Percentiles rank a stretch among this genome's conserved stretches.
These are phyloP conservation scores for Lutjanus campechanus DNA, from an alignment of 2,797 vertebrate genomes.

Conservation along the genomic window DNA sequence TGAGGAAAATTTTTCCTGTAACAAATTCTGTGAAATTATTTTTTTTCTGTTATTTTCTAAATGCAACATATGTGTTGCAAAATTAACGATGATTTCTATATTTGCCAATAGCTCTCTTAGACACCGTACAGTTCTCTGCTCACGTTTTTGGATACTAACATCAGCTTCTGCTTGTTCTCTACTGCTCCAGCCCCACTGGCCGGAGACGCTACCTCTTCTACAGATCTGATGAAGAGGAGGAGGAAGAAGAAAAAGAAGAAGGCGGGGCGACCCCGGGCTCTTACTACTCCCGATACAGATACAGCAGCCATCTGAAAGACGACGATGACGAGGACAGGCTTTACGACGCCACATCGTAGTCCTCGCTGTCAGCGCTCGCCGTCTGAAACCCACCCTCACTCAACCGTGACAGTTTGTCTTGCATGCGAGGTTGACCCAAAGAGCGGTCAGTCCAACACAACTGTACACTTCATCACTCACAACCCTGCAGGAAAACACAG, in stretches of 20 bases:
- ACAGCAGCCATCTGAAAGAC: constrained; percentile 86
- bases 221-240: constrained; percentile 92
- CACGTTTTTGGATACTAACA: not conserved
- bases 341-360: constrained; percentile 84
- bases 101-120: not conserved
- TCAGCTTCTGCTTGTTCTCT: not conserved
- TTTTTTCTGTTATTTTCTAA: not conserved
- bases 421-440: constrained; percentile 60
- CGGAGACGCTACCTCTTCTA: constrained; percentile 86
- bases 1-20: not conserved
- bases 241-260: constrained; percentile 89
- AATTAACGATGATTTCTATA: not conserved
- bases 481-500: constrained; percentile 35
- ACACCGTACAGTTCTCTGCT: not conserved
- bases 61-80: not conserved
- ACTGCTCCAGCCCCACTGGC: constrained; percentile 86
- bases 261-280: constrained; percentile 74
- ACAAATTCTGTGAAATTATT: not conserved
- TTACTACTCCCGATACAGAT: constrained; percentile 79
- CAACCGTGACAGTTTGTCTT: constrained; percentile 26
- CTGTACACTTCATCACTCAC: constrained; percentile 22
- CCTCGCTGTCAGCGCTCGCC: not conserved
- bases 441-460: constrained; percentile 31
- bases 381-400: not conserved
- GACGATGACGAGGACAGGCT: constrained; percentile 86